phyloP scores from a whole-genome alignment of 2,113 vertebrate species.

The Tamias sibiricus region DNA sequence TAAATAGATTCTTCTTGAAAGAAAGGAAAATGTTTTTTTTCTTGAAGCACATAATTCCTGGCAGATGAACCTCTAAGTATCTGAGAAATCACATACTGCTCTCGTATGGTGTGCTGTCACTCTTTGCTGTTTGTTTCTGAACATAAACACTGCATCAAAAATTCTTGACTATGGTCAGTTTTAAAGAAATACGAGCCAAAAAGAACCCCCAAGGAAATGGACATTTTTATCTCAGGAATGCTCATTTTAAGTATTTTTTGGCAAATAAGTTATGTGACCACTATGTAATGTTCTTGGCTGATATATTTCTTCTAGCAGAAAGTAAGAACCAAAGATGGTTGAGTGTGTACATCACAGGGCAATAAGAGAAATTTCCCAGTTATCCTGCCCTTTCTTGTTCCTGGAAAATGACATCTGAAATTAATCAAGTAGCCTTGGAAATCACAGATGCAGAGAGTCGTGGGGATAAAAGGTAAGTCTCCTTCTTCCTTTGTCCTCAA shows the following conservation, averaged over 20 bases:
- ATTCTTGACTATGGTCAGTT: not conserved
- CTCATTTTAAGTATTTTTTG: not conserved
- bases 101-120: not conserved
- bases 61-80: not conserved
- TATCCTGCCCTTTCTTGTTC: not conserved
- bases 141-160: not conserved
- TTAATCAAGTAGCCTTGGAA: constrained; percentile 36
- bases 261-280: not conserved
- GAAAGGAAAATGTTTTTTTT: constrained; percentile 35
- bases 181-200: not conserved
- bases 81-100: not conserved
- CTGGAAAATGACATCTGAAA: not conserved
- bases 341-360: not conserved
- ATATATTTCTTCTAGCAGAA: not conserved
- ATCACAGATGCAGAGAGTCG: not conserved
- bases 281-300: not conserved
- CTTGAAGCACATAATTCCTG: not conserved
- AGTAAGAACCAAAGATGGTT: not conserved
- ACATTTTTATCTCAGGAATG: not conserved
- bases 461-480: not conserved
- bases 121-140: constrained; percentile 14
- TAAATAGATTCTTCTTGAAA: constrained; percentile 22
- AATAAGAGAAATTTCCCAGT: not conserved
- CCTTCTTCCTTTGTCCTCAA: constrained; percentile 54
- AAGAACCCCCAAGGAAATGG: not conserved